Evolutionary conservation across 1,140 invertebrate genomes (phyloP).

Genomic region (Tetragnatha versicolor): DNA sequence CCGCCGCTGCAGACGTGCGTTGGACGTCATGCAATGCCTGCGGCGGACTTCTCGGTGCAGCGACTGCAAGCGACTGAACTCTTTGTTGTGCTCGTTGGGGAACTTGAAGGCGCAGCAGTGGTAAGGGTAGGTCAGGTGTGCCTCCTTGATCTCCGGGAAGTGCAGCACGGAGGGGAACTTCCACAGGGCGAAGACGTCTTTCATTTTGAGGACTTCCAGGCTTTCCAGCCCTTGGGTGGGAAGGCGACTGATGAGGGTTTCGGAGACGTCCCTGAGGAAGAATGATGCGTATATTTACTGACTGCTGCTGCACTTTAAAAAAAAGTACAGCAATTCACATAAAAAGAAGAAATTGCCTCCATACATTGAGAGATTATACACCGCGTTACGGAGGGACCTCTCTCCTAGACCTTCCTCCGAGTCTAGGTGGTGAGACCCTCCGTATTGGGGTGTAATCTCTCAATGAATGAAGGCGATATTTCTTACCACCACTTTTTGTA

Average conservation of each 20-base stretch:
- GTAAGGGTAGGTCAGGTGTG: slow-evolving; percentile 81
- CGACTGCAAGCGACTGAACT: slow-evolving; percentile 17
- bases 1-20: too few relatives aligned
- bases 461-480: too few relatives aligned
- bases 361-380: too few relatives aligned
- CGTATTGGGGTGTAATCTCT: too few relatives aligned
- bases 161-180: slow-evolving; percentile 84
- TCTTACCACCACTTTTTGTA: too few relatives aligned
- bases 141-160: slow-evolving; percentile 70
- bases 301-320: too few relatives aligned
- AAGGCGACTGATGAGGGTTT: slow-evolving; percentile 75
- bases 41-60: slow-evolving; percentile 18
- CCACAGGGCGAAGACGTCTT: slow-evolving; percentile 75
- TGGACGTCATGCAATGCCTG: background rate
- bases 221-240: slow-evolving; percentile 76
- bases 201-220: slow-evolving; percentile 75
- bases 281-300: too few relatives aligned
- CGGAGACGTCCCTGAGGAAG: slow-evolving; percentile 74
- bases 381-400: too few relatives aligned
- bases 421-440: too few relatives aligned
- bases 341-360: too few relatives aligned
- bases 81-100: slow-evolving; percentile 72
- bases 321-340: too few relatives aligned
- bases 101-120: slow-evolving; percentile 89
- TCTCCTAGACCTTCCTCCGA: too few relatives aligned